Percentiles rank a stretch among this genome's conserved stretches.
Conservation (phyloP, 2,888 invertebrate species). For the Cataglyphis albicans region DNA sequence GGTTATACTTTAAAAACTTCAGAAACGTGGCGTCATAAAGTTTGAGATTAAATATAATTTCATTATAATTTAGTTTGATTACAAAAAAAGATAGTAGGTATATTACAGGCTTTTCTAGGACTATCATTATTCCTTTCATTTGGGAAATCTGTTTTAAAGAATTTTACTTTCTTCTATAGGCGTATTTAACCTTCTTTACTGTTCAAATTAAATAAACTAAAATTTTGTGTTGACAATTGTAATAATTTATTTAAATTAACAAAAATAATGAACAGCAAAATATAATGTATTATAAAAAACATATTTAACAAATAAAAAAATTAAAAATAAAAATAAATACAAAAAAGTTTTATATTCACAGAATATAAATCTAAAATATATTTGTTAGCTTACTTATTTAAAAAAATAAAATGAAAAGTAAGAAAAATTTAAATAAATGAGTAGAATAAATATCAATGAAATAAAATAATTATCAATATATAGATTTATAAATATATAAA, state of each 20-base stretch:
- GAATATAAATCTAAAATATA: background rate
- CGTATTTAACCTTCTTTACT: background rate
- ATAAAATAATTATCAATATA: too few relatives aligned
- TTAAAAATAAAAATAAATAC: too few relatives aligned
- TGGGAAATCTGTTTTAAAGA: background rate
- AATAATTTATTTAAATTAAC: too few relatives aligned
- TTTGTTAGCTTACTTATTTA: background rate
- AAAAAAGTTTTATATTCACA: background rate
- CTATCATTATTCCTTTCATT: background rate
- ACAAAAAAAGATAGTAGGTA: background rate
- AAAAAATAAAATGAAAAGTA: background rate
- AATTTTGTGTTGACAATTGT: background rate
- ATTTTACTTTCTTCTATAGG: background rate
- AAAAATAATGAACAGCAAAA: background rate
- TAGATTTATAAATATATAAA: too few relatives aligned
- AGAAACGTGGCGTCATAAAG: background rate
- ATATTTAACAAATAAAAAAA: too few relatives aligned
- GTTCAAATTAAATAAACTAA: background rate
- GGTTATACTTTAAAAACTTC: constrained; percentile 3
- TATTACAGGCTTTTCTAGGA: background rate
- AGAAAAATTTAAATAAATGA: background rate
- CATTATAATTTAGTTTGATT: background rate
- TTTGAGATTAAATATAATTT: background rate
- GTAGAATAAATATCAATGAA: background rate
- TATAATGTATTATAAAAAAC: too few relatives aligned